These are phyloP conservation scores for Schizopygopsis malacanthus DNA, from an alignment of 2,797 vertebrate species.

Conservation along the genomic window DNA sequence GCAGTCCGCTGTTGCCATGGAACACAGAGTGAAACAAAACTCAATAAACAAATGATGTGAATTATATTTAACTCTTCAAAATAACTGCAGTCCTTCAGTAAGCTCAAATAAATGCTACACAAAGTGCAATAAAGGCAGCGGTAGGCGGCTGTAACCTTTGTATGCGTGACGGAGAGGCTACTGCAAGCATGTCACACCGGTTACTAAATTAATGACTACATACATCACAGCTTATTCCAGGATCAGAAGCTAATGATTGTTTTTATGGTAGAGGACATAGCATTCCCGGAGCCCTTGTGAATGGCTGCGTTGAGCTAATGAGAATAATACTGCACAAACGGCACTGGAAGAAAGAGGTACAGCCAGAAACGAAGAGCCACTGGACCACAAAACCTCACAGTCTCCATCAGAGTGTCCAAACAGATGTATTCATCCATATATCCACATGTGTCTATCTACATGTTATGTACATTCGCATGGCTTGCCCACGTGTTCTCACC, in stretches of 20 bases:
- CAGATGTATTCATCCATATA: constrained; percentile 3
- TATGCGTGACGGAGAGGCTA: constrained; percentile 25
- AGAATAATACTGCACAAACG: constrained; percentile 61
- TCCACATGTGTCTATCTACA: constrained; percentile 24
- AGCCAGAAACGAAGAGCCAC: constrained; percentile 16
- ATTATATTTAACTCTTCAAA: constrained; percentile 55
- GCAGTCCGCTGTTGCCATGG: constrained; percentile 44
- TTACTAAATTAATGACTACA: constrained; percentile 45
- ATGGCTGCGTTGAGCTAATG: constrained; percentile 47
- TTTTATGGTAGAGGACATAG: constrained; percentile 47
- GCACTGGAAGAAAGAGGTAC: constrained; percentile 37
- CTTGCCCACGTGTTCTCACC: background rate
- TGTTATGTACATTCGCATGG: constrained; percentile 40
- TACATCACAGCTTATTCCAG: constrained; percentile 39
- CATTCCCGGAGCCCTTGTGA: constrained; percentile 42
- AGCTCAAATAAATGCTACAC: constrained; percentile 51
- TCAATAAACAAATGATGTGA: constrained; percentile 43
- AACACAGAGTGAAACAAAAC: constrained; percentile 49
- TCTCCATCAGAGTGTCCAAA: constrained; percentile 16
- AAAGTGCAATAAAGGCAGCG: constrained; percentile 14
- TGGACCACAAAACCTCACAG: constrained; percentile 22
- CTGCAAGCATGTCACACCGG: constrained; percentile 26
- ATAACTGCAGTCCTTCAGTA: constrained; percentile 44
- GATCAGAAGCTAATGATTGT: constrained; percentile 49
- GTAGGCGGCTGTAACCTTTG: constrained; percentile 33